These are phyloP conservation scores for Hephaestus fuliginosus DNA, from an alignment of 2,797 vertebrate species.

Conservation along the genomic window DNA sequence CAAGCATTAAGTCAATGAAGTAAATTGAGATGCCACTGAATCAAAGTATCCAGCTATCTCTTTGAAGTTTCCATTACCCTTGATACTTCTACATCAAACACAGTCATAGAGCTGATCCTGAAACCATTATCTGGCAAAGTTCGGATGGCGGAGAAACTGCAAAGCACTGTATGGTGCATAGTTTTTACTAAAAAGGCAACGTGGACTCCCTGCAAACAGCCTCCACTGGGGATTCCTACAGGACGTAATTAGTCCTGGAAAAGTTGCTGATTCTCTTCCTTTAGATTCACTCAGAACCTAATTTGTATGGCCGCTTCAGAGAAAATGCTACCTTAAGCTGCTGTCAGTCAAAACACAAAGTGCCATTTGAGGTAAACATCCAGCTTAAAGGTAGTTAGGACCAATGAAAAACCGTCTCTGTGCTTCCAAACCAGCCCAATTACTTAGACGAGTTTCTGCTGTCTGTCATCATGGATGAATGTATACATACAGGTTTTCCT, in stretches of 20 bases:
- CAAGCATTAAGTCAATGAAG: constrained; percentile 74
- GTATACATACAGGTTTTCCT: constrained; percentile 31
- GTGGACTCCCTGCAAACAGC: constrained; percentile 43
- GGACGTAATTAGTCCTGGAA: constrained; percentile 38
- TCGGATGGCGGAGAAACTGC: constrained; percentile 43
- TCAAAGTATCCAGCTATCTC: constrained; percentile 75
- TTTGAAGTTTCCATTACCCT: constrained; percentile 86
- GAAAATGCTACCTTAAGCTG: constrained; percentile 56
- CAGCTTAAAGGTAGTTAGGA: constrained; percentile 27
- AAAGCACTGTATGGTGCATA: constrained; percentile 35
- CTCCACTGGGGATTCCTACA: constrained; percentile 31
- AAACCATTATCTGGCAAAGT: constrained; percentile 80
- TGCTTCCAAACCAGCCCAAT: constrained; percentile 30
- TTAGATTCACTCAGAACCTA: constrained; percentile 46
- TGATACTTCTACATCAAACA: constrained; percentile 83
- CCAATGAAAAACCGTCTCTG: not conserved
- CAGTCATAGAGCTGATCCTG: constrained; percentile 72
- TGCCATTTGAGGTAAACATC: constrained; percentile 50
- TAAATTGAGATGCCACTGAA: constrained; percentile 80
- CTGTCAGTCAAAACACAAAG: constrained; percentile 54
- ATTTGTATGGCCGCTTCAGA: constrained; percentile 29
- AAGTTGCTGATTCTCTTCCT: constrained; percentile 42
- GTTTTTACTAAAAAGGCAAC: constrained; percentile 40
- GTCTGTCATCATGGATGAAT: constrained; percentile 22
- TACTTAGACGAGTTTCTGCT: constrained; percentile 42